A percentile compares a stretch with the other conserved stretches of the same genome.
These are phyloP conservation scores for Vultur gryphus DNA, from an alignment of 2,797 vertebrate genomes.

Conservation along the genomic window DNA sequence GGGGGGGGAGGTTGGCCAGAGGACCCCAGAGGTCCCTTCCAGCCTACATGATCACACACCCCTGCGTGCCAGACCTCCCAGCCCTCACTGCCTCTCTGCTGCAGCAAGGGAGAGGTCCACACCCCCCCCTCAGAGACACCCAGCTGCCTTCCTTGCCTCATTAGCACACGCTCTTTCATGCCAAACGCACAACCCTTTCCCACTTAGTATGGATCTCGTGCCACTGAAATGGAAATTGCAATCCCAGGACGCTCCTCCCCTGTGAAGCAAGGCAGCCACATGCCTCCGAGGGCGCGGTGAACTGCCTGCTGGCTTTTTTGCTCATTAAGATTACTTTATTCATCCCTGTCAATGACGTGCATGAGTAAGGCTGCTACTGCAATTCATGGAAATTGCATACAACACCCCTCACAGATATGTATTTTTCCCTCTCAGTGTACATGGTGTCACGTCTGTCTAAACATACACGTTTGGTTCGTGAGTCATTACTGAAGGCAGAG, in stretches of 20 bases:
- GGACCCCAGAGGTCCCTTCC: background rate
- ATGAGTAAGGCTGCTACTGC: conserved; percentile 26
- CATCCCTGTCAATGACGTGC: background rate
- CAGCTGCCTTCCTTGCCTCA: background rate
- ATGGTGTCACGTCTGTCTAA: background rate
- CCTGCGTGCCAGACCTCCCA: background rate
- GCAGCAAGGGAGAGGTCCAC: background rate
- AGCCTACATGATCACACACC: rapidly evolving
- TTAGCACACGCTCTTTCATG: background rate
- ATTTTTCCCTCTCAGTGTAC: background rate
- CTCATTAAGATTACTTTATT: conserved; percentile 15
- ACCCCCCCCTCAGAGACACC: background rate
- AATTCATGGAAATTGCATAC: conserved; percentile 16
- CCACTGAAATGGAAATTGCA: background rate
- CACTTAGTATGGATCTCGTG: background rate
- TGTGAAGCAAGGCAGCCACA: background rate
- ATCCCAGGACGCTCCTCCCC: background rate
- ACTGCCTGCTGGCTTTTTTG: background rate
- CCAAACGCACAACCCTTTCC: background rate
- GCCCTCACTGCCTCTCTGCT: background rate
- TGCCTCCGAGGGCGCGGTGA: background rate
- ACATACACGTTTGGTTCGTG: background rate
- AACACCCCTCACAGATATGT: conserved; percentile 39
- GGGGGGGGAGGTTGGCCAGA: background rate
- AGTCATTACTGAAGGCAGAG: conserved; percentile 18